Conservation (phyloP, 2,888 invertebrate species). For the Philhelius pedissequus region DNA sequence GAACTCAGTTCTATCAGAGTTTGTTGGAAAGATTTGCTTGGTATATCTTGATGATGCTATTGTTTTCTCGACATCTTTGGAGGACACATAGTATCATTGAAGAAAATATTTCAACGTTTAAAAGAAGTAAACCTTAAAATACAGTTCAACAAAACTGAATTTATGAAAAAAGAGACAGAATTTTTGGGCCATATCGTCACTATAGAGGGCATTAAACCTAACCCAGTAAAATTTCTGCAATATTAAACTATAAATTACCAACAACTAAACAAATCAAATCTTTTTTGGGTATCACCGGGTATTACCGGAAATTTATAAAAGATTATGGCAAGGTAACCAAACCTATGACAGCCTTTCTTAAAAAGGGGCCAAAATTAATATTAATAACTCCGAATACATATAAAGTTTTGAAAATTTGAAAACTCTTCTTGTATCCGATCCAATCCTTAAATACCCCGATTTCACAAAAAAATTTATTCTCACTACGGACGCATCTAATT, state of each 20-base stretch:
- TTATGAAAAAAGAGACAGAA: no score
- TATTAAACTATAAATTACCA: no score
- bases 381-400: not conserved
- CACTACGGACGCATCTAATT: not conserved
- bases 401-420: not conserved
- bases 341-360: no score
- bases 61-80: conserved; percentile 40
- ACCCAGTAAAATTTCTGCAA: no score
- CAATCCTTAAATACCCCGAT: not conserved
- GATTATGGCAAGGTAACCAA: not conserved
- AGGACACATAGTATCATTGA: conserved; percentile 67
- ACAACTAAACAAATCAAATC: conserved; percentile 4
- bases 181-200: no score
- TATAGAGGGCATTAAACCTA: no score
- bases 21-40: not conserved
- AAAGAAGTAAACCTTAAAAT: not conserved
- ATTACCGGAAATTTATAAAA: not conserved
- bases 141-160: no score
- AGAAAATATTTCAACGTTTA: conserved; percentile 32
- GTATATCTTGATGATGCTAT: not conserved
- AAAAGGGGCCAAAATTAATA: no score
- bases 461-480: not conserved
- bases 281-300: conserved; percentile 2
- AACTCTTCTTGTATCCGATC: not conserved
- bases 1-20: not conserved